These are phyloP conservation scores for Gortyna flavago DNA, from an alignment of 2,888 invertebrate genomes.

Conservation along the genomic window DNA sequence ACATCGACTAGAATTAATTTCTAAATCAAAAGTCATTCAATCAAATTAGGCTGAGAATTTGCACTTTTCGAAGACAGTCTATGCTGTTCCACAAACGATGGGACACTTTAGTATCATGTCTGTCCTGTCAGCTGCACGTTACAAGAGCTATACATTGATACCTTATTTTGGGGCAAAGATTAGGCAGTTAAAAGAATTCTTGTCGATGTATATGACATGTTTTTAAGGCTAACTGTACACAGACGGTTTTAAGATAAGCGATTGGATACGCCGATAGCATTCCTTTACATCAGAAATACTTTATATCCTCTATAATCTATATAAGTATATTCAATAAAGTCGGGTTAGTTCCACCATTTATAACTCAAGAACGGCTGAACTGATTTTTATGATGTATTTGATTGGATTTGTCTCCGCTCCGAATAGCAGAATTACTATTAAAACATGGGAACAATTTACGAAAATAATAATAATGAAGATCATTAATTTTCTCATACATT, in stretches of 20 bases:
- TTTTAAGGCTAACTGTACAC: neutral
- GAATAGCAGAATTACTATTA: no score
- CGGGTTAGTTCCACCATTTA: no score
- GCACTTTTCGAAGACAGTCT: no score
- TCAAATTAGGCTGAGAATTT: neutral
- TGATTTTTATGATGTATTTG: no score
- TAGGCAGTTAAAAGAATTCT: neutral
- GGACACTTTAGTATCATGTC: neutral
- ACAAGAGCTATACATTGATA: neutral
- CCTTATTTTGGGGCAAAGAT: no score
- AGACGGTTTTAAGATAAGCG: conserved; percentile 45
- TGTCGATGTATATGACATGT: neutral
- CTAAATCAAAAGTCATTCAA: neutral
- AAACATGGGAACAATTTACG: no score
- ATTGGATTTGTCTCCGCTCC: no score
- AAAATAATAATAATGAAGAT: no score
- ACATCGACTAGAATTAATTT: neutral
- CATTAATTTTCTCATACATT: no score
- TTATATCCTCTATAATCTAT: conserved; percentile 20
- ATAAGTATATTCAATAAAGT: no score
- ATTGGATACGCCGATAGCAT: conserved; percentile 56
- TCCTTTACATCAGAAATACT: conserved; percentile 41
- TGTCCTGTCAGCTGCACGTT: neutral
- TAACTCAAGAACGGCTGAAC: no score
- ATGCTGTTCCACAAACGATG: neutral